Evolutionary conservation across 92 coral and sea anemone genomes (phyloP).

Genomic region (Phenganax subtilis): DNA sequence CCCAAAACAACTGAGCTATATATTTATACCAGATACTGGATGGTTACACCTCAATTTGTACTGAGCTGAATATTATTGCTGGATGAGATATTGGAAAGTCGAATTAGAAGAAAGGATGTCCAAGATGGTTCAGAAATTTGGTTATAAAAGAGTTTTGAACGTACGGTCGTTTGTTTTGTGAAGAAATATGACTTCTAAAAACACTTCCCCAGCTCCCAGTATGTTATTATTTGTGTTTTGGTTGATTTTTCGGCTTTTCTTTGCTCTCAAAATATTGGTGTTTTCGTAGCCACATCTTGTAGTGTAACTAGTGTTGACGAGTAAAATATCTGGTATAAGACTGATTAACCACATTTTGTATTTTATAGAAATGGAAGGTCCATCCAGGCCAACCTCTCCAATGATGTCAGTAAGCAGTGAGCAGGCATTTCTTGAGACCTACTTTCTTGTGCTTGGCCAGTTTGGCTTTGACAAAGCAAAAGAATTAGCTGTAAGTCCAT

Average conservation of each 20-base stretch:
- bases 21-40: too few species aligned
- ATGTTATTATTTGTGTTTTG: background rate
- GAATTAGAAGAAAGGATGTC: too few species aligned
- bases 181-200: background rate
- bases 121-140: too few species aligned
- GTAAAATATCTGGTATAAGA: too few species aligned
- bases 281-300: too few species aligned
- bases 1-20: background rate
- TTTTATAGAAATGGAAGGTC: slow-evolving; percentile 43
- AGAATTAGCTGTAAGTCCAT: slow-evolving; percentile 71
- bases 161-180: background rate
- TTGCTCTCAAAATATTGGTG: background rate
- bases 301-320: too few species aligned
- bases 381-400: slow-evolving; percentile 47
- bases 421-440: slow-evolving; percentile 81
- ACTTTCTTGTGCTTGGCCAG: slow-evolving; percentile 83
- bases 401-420: slow-evolving; percentile 70
- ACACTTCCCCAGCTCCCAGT: background rate
- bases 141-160: background rate
- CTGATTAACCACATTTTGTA: background rate
- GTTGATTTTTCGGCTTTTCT: background rate
- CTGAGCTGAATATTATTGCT: too few species aligned
- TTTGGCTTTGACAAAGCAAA: slow-evolving; percentile 96
- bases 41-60: too few species aligned
- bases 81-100: too few species aligned